Conservation (phyloP, 2,888 invertebrate genomes). For the Scotopteryx bipunctaria region DNA sequence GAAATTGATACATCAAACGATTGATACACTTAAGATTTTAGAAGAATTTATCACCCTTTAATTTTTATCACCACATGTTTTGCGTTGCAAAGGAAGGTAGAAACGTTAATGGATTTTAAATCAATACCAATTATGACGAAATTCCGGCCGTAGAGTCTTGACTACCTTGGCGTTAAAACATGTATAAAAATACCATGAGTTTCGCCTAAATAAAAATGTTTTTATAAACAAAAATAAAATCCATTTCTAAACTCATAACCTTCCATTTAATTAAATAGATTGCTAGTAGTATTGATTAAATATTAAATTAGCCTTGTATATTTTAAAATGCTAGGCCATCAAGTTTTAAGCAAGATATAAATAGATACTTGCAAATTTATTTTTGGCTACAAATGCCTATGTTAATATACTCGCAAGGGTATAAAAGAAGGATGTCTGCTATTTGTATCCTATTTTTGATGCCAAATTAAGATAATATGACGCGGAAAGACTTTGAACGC, state of each 20-base stretch:
- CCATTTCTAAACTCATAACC: neutral
- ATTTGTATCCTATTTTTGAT: constrained; percentile 7
- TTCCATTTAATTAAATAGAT: constrained; percentile 19
- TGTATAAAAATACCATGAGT: neutral
- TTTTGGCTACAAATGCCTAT: constrained; percentile 5
- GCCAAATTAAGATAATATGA: neutral
- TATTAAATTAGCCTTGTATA: constrained; percentile 9
- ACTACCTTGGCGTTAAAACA: neutral
- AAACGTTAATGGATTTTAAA: neutral
- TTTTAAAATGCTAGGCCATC: constrained; percentile 20
- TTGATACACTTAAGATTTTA: neutral
- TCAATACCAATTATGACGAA: neutral
- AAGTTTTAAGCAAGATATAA: constrained; percentile 12
- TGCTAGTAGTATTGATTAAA: constrained; percentile 5
- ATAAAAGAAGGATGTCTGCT: neutral
- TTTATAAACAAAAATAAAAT: no score
- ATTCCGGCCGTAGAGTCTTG: neutral
- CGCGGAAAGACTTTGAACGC: constrained; percentile 2
- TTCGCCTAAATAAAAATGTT: neutral
- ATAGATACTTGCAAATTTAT: constrained; percentile 10
- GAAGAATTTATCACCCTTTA: neutral
- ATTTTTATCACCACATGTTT: neutral
- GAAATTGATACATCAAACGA: neutral
- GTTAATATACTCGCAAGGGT: neutral
- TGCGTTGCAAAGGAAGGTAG: neutral